phyloP scores from a whole-genome alignment of 2,888 invertebrate species.

The Lordiphosa andalusiaca region DNA sequence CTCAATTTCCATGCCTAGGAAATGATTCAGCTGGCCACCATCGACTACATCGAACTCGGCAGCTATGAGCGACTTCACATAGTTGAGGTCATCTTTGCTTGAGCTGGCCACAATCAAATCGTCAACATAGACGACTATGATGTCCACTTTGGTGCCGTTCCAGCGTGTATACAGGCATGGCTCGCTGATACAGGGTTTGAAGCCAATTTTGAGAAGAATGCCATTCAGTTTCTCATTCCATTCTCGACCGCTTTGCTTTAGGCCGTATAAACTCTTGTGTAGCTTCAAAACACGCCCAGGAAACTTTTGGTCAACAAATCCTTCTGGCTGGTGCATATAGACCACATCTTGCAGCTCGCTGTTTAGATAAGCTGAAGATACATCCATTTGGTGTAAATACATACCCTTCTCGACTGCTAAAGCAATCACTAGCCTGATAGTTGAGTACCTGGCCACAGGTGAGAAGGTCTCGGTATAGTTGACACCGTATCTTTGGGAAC shows the following conservation, averaged over 20 bases:
- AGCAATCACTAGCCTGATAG: slow-evolving; percentile 19
- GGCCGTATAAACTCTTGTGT: slow-evolving; percentile 45
- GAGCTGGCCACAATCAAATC: not conserved
- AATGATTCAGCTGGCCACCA: slow-evolving; percentile 8
- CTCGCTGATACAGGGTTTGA: slow-evolving; percentile 29
- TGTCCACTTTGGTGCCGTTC: not conserved
- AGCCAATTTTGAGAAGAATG: slow-evolving; percentile 32
- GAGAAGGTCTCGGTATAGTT: too few relatives aligned
- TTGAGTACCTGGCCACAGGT: too few relatives aligned
- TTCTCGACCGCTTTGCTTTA: slow-evolving; percentile 51
- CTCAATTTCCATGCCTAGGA: slow-evolving; percentile 11
- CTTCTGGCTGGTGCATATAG: slow-evolving; percentile 38
- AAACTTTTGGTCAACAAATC: slow-evolving; percentile 7
- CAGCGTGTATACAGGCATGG: slow-evolving; percentile 29
- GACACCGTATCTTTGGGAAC: not conserved
- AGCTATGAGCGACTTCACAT: not conserved
- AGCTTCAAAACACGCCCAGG: slow-evolving; percentile 29
- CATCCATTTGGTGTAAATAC: slow-evolving; percentile 44
- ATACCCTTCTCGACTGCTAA: slow-evolving; percentile 40
- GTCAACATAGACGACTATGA: slow-evolving; percentile 4
- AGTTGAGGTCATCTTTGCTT: not conserved
- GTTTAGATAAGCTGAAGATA: slow-evolving; percentile 42
- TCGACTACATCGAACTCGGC: slow-evolving; percentile 5
- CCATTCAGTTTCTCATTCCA: slow-evolving; percentile 3
- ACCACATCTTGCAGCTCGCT: slow-evolving; percentile 41